These are phyloP conservation scores for Carcharodon carcharias DNA, from an alignment of 2,797 vertebrate species.

Conservation along the genomic window DNA sequence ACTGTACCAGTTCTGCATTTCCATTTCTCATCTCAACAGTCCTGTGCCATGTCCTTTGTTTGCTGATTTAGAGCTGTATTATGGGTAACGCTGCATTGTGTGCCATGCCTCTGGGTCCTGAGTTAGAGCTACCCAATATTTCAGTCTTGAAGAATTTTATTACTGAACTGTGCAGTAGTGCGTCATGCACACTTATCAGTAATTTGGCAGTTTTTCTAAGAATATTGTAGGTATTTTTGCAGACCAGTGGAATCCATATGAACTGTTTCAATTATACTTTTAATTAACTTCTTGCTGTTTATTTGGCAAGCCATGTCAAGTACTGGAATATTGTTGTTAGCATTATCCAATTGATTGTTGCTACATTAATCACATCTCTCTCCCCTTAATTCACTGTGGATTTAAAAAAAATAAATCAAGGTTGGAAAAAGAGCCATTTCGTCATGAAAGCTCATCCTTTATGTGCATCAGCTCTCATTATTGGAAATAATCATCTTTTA, in stretches of 20 bases:
- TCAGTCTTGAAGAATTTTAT: background rate
- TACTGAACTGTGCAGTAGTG: background rate
- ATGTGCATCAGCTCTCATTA: background rate
- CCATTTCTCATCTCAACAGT: background rate
- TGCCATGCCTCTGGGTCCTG: background rate
- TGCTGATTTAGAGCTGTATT: background rate
- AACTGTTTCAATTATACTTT: background rate
- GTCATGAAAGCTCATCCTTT: background rate
- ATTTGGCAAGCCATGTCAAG: background rate
- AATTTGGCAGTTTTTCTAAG: background rate
- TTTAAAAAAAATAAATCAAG: background rate
- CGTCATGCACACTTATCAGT: background rate
- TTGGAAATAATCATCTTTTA: background rate
- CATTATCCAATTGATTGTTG: background rate
- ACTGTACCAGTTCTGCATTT: background rate
- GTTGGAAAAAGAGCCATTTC: background rate
- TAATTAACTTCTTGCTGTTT: background rate
- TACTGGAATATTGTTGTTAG: background rate
- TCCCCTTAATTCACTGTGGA: background rate
- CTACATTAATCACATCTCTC: background rate
- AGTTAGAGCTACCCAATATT: background rate
- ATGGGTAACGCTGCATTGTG: background rate
- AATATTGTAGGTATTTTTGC: background rate
- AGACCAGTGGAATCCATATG: background rate
- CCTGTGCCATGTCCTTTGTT: background rate